Conservation (phyloP, 1,140 invertebrate species). For the Acromyrmex charruanus region DNA sequence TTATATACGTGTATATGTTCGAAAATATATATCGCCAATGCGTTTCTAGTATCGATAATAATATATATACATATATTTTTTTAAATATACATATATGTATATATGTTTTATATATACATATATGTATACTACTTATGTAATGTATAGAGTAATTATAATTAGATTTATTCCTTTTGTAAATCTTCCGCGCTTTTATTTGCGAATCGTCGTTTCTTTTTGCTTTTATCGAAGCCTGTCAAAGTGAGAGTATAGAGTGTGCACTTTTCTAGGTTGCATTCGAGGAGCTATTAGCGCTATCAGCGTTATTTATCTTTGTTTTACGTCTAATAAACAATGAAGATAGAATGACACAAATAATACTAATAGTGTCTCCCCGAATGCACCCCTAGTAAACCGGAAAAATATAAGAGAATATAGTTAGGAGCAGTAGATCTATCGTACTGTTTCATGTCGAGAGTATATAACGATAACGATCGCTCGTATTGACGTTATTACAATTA, state of each 20-base stretch:
- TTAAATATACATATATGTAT: too few species aligned
- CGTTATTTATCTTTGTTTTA: too few species aligned
- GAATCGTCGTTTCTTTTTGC: not conserved
- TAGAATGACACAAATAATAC: too few species aligned
- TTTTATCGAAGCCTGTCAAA: not conserved
- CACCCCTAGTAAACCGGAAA: not conserved
- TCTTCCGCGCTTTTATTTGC: not conserved
- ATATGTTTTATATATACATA: too few species aligned
- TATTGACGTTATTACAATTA: not conserved
- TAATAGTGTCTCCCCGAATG: too few species aligned
- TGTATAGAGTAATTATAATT: conserved; percentile 4
- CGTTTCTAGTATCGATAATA: conserved; percentile 24
- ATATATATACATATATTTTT: not conserved
- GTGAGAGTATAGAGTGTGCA: not conserved
- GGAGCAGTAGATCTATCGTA: not conserved
- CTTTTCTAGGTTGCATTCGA: not conserved
- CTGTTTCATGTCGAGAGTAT: not conserved
- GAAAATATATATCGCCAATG: not conserved
- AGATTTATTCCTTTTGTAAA: conserved; percentile 18
- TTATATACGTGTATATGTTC: conserved; percentile 14
- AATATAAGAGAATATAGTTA: not conserved
- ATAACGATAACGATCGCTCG: not conserved
- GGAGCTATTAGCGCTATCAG: too few species aligned
- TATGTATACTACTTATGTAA: not conserved
- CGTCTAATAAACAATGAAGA: too few species aligned